Evolutionary conservation across 35 echinoderm and acorn worm genomes (phyloP), one percentile per base, ranked within the genome.

Genomic region (Patiria miniata): DNA sequence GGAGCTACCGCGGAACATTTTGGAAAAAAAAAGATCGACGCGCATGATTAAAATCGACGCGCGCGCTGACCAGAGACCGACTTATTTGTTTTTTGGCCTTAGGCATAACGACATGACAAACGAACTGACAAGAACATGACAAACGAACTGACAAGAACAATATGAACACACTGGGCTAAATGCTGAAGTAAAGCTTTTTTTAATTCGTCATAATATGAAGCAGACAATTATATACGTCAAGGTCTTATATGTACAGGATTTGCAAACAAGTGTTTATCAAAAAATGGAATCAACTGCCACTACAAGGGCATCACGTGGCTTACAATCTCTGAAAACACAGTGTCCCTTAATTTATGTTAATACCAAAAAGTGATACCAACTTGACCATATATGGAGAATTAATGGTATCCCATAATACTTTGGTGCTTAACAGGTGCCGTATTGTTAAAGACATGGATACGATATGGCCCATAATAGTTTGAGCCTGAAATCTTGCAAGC

Each of bases 161-260:
- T 14, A 23, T 30, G 10, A 23, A 32, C 7, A 32, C 65, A 1
- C 14, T 73, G 65, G 26, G 12, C 42, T 12, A 47, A 47, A 12
- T 6, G 42, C 42, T 47, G 42, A 73, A 73, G 26, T 73, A 73
- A 73, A 73, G 65, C 65, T 73, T 18, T 73, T 73, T 73, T 73
- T 32, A n/a, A 73, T 73, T 32, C 14, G 65, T 73, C 65, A 73
- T n/a, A 73, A 73, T 73, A 73, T 47, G 42, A 47, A 34, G 65
- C 65, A 73, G 65, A 73, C 65, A 73, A 73, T 73, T 73, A 32
- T 73, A 73, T 34, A 47, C 42, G 42, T 47, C 42, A 47, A 73
- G 65, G 65, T 73, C 65, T 73, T 73, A 73, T n/a, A 73, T 73
- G 29, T 73, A 73, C 65, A 73, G 65, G 65, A 73, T 30, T 32